A percentile compares a stretch with the other conserved stretches of the same genome.
phyloP scores from a whole-genome alignment of 2,797 vertebrate genomes.

The Centropyge bicolor region DNA sequence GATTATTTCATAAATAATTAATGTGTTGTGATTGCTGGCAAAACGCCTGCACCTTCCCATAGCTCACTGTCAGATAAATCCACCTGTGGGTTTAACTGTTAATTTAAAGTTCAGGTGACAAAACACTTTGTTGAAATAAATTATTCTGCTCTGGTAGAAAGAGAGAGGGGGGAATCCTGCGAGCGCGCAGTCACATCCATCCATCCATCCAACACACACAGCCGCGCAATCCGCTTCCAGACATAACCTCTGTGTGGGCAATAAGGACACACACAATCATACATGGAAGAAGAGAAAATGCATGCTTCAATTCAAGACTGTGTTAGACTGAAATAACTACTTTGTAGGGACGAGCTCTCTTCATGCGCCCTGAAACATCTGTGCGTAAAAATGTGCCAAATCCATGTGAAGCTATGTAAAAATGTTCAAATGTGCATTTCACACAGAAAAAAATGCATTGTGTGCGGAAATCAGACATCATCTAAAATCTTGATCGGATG shows the following conservation, averaged over 20 bases:
- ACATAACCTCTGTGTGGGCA: not conserved
- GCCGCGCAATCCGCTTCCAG: slow-evolving; percentile 44
- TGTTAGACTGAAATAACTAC: not conserved
- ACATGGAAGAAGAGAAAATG: not conserved
- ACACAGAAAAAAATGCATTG: not conserved
- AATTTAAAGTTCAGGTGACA: slow-evolving; percentile 62
- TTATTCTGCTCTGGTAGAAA: slow-evolving; percentile 20
- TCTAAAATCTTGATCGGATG: not conserved
- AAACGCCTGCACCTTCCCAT: slow-evolving; percentile 46
- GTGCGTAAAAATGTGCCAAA: slow-evolving; percentile 72
- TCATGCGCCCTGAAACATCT: slow-evolving; percentile 25
- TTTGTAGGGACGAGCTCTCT: not conserved
- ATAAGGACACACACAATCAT: not conserved
- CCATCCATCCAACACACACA: slow-evolving; percentile 5
- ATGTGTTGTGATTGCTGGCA: slow-evolving; percentile 70
- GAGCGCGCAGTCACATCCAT: slow-evolving; percentile 33
- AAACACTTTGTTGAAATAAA: slow-evolving; percentile 44
- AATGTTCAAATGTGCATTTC: not conserved
- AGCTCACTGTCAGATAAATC: slow-evolving; percentile 50
- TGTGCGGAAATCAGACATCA: not conserved
- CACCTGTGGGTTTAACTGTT: slow-evolving; percentile 47
- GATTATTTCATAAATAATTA: slow-evolving; percentile 77
- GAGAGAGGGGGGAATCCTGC: slow-evolving; percentile 32
- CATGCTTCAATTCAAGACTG: not conserved
- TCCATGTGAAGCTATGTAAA: not conserved